Percentiles rank a stretch among this genome's conserved stretches.
Evolutionary conservation across 2,888 invertebrate genomes (phyloP).

Genomic region (Caenorhabditis becei): DNA sequence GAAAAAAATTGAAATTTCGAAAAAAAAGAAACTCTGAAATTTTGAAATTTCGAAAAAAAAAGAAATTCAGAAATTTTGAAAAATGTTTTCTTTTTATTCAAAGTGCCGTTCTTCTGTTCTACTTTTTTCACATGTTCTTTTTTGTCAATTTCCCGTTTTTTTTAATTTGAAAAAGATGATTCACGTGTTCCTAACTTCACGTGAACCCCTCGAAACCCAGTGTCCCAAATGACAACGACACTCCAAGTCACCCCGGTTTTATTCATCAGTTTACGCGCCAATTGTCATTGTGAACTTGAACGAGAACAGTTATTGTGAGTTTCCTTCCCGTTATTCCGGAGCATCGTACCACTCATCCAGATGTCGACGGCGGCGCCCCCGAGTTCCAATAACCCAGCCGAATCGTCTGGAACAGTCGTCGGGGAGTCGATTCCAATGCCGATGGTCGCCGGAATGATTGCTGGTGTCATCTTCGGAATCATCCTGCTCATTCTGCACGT

Average conservation of each 20-base stretch:
- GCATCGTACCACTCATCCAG: background rate
- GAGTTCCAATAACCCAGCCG: background rate
- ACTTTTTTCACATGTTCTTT: no score
- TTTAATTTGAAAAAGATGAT: no score
- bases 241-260: background rate
- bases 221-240: background rate
- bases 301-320: constrained; percentile 1
- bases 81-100: no score
- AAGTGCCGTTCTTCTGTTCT: no score
- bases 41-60: no score
- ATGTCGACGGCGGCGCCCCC: background rate
- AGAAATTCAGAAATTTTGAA: no score
- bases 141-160: no score
- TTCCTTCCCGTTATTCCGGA: background rate
- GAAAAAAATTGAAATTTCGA: no score
- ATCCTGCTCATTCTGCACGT: constrained; percentile 43
- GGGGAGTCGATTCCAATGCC: constrained; percentile 49
- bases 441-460: constrained; percentile 33
- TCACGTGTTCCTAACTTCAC: no score
- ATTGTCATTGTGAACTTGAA: constrained; percentile 14
- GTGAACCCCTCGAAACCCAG: background rate
- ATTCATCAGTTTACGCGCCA: background rate
- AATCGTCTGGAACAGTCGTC: constrained; percentile 15
- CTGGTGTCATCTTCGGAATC: constrained; percentile 36
- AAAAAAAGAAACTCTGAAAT: no score